These are phyloP conservation scores for Embidobia sp. DNA, from an alignment of 2,888 invertebrate genomes.

Conservation along the genomic window DNA sequence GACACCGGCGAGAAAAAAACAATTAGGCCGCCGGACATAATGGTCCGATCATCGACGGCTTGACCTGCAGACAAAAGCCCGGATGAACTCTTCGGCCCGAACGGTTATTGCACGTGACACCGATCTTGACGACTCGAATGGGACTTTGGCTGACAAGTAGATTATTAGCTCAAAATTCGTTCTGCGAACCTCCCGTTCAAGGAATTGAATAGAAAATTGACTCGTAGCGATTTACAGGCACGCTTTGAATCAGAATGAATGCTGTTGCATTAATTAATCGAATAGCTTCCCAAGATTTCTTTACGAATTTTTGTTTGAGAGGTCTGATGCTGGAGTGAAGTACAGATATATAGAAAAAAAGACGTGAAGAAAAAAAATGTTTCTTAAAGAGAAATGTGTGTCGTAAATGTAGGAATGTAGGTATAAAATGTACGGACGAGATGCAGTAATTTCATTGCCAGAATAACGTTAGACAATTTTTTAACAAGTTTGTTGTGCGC, in stretches of 20 bases:
- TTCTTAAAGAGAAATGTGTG: no score
- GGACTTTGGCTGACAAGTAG: slow-evolving; percentile 43
- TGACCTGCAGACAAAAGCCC: slow-evolving; percentile 13
- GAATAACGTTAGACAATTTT: no score
- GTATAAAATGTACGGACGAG: no score
- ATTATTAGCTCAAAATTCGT: slow-evolving; percentile 38
- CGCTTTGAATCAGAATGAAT: slow-evolving; percentile 1
- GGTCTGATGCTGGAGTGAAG: no score
- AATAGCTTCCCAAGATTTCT: neutral
- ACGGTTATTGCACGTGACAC: slow-evolving; percentile 27
- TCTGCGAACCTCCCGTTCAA: slow-evolving; percentile 17
- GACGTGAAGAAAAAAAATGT: no score
- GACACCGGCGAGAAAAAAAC: slow-evolving; percentile 29
- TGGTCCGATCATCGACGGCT: slow-evolving; percentile 33
- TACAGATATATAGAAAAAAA: no score
- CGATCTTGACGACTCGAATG: slow-evolving; percentile 34
- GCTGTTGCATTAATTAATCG: neutral
- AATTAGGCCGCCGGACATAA: slow-evolving; percentile 33
- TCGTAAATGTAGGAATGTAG: no score
- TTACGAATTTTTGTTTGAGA: no score
- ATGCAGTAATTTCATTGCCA: no score
- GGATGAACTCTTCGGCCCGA: slow-evolving; percentile 24
- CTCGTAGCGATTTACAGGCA: neutral
- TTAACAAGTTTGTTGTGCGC: no score
- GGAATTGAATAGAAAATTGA: slow-evolving; percentile 11